phyloP scores from a whole-genome alignment of 2,113 vertebrate species.

The Calcarius ornatus region DNA sequence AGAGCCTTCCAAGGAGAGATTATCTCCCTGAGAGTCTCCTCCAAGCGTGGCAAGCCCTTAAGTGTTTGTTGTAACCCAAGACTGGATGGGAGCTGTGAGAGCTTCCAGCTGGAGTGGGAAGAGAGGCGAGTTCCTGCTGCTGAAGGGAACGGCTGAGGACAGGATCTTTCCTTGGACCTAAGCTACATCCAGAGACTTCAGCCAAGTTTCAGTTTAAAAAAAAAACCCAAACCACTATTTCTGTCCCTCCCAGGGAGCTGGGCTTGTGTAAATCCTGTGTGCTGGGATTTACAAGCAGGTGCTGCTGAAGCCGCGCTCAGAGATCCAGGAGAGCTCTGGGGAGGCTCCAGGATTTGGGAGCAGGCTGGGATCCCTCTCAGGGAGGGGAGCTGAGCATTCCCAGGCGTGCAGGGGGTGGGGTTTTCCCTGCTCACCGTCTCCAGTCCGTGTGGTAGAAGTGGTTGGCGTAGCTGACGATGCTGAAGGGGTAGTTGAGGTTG shows the following conservation, averaged over 20 bases:
- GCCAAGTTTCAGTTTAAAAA: not conserved
- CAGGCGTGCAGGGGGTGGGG: fast-evolving
- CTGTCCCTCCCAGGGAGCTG: not conserved
- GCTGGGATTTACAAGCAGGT: not conserved
- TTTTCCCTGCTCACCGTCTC: conserved; percentile 80
- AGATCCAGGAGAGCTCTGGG: not conserved
- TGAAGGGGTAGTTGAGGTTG: conserved; percentile 94
- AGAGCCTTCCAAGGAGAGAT: not conserved
- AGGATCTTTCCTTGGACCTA: not conserved
- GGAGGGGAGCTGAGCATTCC: not conserved
- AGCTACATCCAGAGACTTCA: not conserved
- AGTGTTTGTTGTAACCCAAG: not conserved
- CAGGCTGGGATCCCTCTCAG: not conserved
- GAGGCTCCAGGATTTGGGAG: not conserved
- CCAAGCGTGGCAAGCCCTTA: not conserved
- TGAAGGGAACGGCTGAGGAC: not conserved
- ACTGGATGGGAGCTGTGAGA: not conserved
- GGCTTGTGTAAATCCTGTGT: not conserved
- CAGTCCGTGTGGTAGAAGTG: conserved; percentile 98
- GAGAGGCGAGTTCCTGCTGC: not conserved
- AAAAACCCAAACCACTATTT: not conserved
- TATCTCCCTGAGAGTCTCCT: not conserved
- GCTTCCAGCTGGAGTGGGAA: conserved; percentile 24
- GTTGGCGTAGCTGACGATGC: conserved; percentile 82
- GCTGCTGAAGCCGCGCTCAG: not conserved